phyloP scores from a whole-genome alignment of 2,888 invertebrate genomes.

The Coelopa pilipes region DNA sequence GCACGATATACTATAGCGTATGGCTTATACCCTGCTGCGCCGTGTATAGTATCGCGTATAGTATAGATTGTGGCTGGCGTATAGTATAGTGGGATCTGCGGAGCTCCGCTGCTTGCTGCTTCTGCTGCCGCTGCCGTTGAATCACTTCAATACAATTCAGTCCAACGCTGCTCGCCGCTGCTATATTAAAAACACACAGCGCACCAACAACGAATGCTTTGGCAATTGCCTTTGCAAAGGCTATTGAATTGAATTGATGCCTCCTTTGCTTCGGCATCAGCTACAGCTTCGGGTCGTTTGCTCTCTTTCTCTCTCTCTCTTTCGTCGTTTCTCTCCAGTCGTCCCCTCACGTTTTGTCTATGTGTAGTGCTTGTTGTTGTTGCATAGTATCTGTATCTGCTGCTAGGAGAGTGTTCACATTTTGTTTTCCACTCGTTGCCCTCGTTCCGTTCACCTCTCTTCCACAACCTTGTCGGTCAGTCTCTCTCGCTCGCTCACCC shows the following conservation, averaged over 20 bases:
- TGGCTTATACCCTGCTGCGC: conserved; percentile 11
- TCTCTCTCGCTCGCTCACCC: background rate
- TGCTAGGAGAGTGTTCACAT: conserved; percentile 5
- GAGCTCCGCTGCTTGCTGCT: conserved; percentile 21
- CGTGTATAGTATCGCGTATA: conserved; percentile 29
- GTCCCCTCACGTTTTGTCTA: background rate
- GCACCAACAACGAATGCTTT: conserved; percentile 64
- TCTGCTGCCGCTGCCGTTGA: conserved; percentile 36
- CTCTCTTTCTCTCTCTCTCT: conserved; percentile 2
- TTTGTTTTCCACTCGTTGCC: conserved; percentile 8
- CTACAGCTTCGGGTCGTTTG: background rate
- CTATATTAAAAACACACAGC: conserved; percentile 63
- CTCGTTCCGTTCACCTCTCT: background rate
- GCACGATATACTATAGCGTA: conserved; percentile 5
- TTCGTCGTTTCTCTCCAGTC: background rate
- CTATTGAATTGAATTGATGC: conserved; percentile 64
- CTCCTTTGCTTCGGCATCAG: conserved; percentile 39
- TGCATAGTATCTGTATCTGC: conserved; percentile 13
- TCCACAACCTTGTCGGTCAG: background rate
- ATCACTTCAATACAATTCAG: conserved; percentile 36
- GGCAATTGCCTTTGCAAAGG: conserved; percentile 57
- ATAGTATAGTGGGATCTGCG: conserved; percentile 11
- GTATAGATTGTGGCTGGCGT: conserved; percentile 23
- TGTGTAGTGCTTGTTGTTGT: background rate
- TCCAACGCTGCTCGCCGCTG: conserved; percentile 47